Conservation (phyloP, 2,888 invertebrate species). For the Polia nebulosa region DNA sequence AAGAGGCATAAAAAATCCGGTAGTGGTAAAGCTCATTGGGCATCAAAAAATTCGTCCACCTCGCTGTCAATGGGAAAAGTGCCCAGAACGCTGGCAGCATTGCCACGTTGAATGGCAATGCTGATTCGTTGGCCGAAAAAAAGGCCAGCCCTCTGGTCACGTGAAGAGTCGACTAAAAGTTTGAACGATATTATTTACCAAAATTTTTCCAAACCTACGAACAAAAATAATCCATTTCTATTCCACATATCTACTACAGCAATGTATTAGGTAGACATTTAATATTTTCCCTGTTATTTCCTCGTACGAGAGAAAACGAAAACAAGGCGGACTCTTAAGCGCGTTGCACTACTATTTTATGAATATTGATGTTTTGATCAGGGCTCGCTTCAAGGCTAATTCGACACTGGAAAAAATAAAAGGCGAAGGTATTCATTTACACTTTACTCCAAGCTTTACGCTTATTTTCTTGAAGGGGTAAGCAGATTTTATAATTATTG, state of each 20-base stretch:
- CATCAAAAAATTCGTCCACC: too few species aligned
- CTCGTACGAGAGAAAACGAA: slow-evolving; percentile 30
- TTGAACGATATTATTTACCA: neutral
- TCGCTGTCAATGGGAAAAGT: too few species aligned
- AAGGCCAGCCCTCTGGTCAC: too few species aligned
- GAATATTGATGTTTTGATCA: slow-evolving; percentile 59
- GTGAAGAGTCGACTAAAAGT: too few species aligned
- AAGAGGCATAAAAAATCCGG: too few species aligned
- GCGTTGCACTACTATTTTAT: slow-evolving; percentile 49
- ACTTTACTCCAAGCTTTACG: neutral
- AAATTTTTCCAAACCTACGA: slow-evolving; percentile 8
- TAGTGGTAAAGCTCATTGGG: too few species aligned
- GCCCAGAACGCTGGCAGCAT: too few species aligned
- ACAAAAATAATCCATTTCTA: slow-evolving; percentile 47
- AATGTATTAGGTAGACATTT: slow-evolving; percentile 34
- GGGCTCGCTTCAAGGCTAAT: slow-evolving; percentile 6
- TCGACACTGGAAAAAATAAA: slow-evolving; percentile 8
- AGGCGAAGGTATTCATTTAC: neutral
- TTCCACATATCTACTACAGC: slow-evolving; percentile 21
- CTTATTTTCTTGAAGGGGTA: neutral
- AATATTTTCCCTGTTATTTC: slow-evolving; percentile 51
- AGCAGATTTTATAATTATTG: too few species aligned
- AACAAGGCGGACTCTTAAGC: slow-evolving; percentile 41
- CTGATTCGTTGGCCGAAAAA: too few species aligned
- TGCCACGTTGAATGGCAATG: too few species aligned